Conservation (phyloP, 2,797 vertebrate species). For the Acanthurus leucopareius region DNA sequence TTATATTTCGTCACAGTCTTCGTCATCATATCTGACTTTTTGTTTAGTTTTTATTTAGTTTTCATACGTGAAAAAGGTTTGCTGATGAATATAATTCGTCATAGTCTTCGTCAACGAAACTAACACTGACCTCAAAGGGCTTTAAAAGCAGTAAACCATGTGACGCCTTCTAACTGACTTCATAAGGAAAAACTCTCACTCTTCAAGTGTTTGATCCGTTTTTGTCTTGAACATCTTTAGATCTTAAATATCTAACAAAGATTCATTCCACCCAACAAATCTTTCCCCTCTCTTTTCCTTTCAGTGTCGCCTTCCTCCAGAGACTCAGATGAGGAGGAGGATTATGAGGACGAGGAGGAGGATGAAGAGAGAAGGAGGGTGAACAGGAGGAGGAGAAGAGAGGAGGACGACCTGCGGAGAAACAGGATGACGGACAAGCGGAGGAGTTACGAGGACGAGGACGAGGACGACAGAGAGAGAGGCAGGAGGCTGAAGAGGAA, state of each 20-base stretch:
- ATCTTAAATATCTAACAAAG: not conserved
- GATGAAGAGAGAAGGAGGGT: conserved; percentile 67
- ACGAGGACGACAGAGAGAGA: conserved; percentile 62
- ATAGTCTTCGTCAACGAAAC: no score
- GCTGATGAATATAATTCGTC: no score
- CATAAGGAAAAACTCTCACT: no score
- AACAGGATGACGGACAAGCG: conserved; percentile 47
- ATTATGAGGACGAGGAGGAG: conserved; percentile 85
- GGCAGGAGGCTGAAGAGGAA: conserved; percentile 64
- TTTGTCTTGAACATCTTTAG: no score
- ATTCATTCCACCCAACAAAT: not conserved
- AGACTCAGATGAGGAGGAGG: conserved; percentile 84
- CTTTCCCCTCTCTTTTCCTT: not conserved
- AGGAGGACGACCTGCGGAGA: conserved; percentile 46
- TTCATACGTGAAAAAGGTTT: no score
- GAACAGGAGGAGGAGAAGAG: conserved; percentile 66
- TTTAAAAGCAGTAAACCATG: no score
- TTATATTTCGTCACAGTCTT: no score
- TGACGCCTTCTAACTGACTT: no score
- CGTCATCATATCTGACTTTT: no score
- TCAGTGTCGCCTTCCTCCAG: conserved; percentile 73
- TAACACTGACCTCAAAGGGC: no score
- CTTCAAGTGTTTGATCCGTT: no score
- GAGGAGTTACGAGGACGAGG: conserved; percentile 29
- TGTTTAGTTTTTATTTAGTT: no score